A percentile compares a stretch with the other conserved stretches of the same genome.
Conservation (phyloP, 92 coral and sea anemone genomes). For the Palythoa grandis region DNA sequence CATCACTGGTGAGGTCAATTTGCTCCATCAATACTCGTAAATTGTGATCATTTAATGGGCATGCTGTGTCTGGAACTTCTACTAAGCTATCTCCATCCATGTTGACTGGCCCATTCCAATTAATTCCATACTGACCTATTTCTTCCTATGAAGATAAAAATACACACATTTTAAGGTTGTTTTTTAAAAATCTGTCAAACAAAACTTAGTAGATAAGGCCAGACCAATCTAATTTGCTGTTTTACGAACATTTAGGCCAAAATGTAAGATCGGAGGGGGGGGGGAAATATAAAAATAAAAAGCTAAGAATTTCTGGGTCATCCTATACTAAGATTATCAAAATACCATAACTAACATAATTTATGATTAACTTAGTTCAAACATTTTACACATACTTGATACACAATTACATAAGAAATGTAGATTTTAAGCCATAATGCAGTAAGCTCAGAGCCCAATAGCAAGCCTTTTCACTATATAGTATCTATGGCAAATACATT, state of each 20-base stretch:
- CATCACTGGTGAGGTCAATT: conserved; percentile 33
- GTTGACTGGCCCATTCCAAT: conserved; percentile 70
- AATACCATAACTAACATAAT: not conserved
- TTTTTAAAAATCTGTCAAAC: too few relatives aligned
- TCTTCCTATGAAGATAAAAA: conserved; percentile 55
- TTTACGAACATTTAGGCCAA: not conserved
- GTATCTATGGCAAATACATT: too few relatives aligned
- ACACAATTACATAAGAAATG: not conserved
- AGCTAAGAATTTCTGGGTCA: not conserved
- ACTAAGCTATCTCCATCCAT: conserved; percentile 56
- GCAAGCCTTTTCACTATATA: too few relatives aligned
- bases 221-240: not conserved
- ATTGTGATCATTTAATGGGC: conserved; percentile 54
- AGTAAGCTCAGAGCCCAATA: too few relatives aligned
- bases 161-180: conserved; percentile 6
- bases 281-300: not conserved
- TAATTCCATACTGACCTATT: conserved; percentile 61
- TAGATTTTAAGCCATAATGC: not conserved
- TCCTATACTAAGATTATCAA: too few relatives aligned
- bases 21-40: conserved; percentile 41
- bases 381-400: not conserved
- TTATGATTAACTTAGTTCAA: not conserved
- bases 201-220: not conserved
- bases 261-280: not conserved
- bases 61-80: conserved; percentile 62